phyloP scores from a whole-genome alignment of 2,888 invertebrate species.

The Ctenicera cuprea region DNA sequence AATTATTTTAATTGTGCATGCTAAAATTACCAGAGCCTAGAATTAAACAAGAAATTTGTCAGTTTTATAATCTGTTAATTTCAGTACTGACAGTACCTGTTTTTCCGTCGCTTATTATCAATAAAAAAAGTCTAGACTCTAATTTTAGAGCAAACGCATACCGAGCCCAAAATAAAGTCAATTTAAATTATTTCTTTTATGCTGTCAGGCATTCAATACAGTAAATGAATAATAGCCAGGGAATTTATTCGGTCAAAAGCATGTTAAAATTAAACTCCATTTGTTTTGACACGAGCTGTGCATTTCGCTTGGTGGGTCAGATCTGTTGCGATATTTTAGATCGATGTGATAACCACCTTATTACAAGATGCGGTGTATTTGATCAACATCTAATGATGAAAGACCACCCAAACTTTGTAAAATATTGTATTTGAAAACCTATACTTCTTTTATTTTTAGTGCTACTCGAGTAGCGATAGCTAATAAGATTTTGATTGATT shows the following conservation, averaged over 20 bases:
- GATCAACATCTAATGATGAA: constrained; percentile 52
- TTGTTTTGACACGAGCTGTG: constrained; percentile 48
- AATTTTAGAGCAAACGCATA: constrained; percentile 14
- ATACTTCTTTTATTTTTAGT: constrained; percentile 45
- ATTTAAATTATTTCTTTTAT: constrained; percentile 39
- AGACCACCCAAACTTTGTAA: constrained; percentile 57
- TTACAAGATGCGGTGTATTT: constrained; percentile 50
- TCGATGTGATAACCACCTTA: constrained; percentile 50
- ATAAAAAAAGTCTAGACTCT: neutral
- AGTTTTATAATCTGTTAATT: constrained; percentile 4
- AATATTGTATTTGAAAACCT: constrained; percentile 51
- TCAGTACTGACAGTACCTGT: neutral
- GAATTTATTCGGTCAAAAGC: constrained; percentile 42
- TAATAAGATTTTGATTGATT: constrained; percentile 53
- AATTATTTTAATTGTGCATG: constrained; percentile 1
- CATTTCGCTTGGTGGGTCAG: constrained; percentile 43
- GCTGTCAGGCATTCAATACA: constrained; percentile 38
- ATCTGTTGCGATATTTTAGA: constrained; percentile 47
- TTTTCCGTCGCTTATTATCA: neutral
- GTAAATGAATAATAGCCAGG: constrained; percentile 36
- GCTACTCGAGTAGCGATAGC: constrained; percentile 48
- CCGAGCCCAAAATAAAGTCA: constrained; percentile 27
- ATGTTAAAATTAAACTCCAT: constrained; percentile 42
- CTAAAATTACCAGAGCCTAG: neutral
- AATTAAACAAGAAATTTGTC: neutral